phyloP scores from a whole-genome alignment of 2,113 vertebrate species.

The Amblyornis subalaris region DNA sequence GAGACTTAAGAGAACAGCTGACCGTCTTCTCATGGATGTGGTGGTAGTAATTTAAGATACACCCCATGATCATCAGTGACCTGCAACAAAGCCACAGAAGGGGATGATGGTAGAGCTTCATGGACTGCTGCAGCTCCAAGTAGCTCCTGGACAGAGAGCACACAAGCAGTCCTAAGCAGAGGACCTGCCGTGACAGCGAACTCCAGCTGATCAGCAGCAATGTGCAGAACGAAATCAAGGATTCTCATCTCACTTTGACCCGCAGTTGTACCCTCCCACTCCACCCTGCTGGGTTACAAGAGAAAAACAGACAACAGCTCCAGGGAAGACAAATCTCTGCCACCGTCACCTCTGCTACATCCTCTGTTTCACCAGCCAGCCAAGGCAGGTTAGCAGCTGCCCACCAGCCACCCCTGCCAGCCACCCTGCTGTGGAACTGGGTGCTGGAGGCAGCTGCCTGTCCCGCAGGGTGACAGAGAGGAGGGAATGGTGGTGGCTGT shows the following conservation, averaged over 20 bases:
- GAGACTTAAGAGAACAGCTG: neutral
- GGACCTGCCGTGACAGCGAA: neutral
- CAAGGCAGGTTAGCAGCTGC: neutral
- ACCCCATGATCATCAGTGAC: neutral
- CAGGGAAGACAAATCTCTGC: neutral
- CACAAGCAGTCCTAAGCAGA: neutral
- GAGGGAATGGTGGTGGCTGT: neutral
- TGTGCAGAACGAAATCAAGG: neutral
- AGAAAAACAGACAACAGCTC: neutral
- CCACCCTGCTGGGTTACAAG: neutral
- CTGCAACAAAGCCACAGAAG: neutral
- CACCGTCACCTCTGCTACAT: neutral
- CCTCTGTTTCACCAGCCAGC: neutral
- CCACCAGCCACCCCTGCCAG: neutral
- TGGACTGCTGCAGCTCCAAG: neutral
- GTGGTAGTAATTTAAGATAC: neutral
- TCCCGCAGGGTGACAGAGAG: rapidly evolving
- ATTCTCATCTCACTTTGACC: neutral
- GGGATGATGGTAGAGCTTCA: neutral
- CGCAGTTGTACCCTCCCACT: neutral
- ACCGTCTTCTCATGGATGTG: neutral
- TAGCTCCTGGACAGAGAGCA: neutral
- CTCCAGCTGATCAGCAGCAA: neutral
- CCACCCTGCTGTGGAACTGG: neutral
- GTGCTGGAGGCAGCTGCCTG: neutral